Evolutionary conservation across 2,888 invertebrate species (phyloP).

Genomic region (Pyralis farinalis): DNA sequence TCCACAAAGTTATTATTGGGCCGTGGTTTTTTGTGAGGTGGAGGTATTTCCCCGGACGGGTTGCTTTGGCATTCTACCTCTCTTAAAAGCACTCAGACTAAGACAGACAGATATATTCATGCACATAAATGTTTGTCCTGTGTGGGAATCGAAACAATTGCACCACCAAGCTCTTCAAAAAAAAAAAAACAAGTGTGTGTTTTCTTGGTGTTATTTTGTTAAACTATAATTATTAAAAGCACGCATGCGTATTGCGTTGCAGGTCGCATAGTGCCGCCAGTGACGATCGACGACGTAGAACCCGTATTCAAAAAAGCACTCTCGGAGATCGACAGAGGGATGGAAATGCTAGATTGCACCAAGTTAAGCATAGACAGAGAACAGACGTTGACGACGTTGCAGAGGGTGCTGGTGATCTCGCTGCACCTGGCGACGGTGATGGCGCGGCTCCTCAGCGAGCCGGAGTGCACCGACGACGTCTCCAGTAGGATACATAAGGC

Average conservation of each 20-base stretch:
- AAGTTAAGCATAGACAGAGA: conserved; percentile 85
- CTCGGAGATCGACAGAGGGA: conserved; percentile 86
- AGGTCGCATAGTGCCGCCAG: conserved; percentile 88
- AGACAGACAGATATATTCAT: too few relatives aligned
- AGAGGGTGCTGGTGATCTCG: conserved; percentile 92
- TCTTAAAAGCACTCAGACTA: too few relatives aligned
- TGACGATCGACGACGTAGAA: conserved; percentile 90
- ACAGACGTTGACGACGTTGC: conserved; percentile 85
- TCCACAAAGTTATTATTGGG: too few relatives aligned
- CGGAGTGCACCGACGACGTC: conserved; percentile 70
- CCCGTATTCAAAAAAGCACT: conserved; percentile 91
- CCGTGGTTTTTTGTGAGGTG: too few relatives aligned
- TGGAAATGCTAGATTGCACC: conserved; percentile 77
- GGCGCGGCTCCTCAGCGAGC: conserved; percentile 83
- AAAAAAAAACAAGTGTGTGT: too few relatives aligned
- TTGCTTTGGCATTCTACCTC: too few relatives aligned
- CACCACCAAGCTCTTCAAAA: too few relatives aligned
- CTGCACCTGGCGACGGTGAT: conserved; percentile 91
- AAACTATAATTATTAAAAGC: too few relatives aligned
- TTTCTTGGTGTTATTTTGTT: too few relatives aligned
- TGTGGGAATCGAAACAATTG: too few relatives aligned
- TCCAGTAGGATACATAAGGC: conserved; percentile 84
- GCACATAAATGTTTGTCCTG: too few relatives aligned
- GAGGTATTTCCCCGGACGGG: too few relatives aligned
- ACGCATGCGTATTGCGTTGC: conserved; percentile 15